Conservation (phyloP, 2,797 vertebrate genomes). For the Champsocephalus gunnari region DNA sequence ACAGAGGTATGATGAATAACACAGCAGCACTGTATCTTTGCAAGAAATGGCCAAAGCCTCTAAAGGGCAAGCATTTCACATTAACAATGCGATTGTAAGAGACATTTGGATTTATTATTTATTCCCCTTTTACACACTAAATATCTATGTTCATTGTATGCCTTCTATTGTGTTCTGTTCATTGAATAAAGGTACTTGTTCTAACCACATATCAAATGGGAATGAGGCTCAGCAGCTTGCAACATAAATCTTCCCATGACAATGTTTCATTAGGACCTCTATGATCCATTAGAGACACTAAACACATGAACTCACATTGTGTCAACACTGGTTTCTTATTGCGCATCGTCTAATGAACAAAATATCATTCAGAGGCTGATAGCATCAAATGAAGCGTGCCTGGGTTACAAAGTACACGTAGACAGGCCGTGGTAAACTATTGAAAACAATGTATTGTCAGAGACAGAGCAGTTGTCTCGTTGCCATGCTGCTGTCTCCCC, state of each 20-base stretch:
- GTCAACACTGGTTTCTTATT: constrained; percentile 80
- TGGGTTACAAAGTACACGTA: constrained; percentile 49
- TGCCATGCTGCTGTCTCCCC: constrained; percentile 51
- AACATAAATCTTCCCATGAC: constrained; percentile 82
- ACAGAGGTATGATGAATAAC: constrained; percentile 29
- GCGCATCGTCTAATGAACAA: constrained; percentile 76
- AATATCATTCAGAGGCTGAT: constrained; percentile 78
- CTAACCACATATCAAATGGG: constrained; percentile 71
- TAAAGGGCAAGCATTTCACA: constrained; percentile 17
- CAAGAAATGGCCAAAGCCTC: constrained; percentile 10
- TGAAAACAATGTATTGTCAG: constrained; percentile 53
- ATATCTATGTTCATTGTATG: constrained; percentile 52
- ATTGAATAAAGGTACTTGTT: constrained; percentile 64
- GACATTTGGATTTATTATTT: constrained; percentile 47
- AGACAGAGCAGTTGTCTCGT: constrained; percentile 39
- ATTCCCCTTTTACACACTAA: constrained; percentile 27
- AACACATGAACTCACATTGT: constrained; percentile 83
- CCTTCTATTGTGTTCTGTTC: constrained; percentile 43
- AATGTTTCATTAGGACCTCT: constrained; percentile 82
- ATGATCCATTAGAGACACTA: constrained; percentile 83
- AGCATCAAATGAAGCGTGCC: constrained; percentile 78
- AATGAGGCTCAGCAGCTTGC: constrained; percentile 74
- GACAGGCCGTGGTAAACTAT: constrained; percentile 35
- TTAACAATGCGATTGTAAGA: constrained; percentile 16
- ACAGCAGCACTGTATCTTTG: constrained; percentile 18